Evolutionary conservation across 92 coral and sea anemone genomes (phyloP).

Genomic region (Zoanthus sociatus): DNA sequence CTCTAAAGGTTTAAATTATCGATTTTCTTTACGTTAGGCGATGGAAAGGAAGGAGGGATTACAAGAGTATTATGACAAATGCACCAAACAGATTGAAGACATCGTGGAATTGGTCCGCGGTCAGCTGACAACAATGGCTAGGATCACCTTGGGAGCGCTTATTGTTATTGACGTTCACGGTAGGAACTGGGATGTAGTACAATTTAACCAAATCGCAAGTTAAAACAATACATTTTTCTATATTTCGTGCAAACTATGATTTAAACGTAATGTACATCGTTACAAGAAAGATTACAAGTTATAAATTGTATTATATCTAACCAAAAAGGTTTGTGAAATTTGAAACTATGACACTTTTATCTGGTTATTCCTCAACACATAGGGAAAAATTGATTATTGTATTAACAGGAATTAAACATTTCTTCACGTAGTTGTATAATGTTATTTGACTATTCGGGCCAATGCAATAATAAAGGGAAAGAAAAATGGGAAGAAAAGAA

Average conservation of each 20-base stretch:
- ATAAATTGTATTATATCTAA: too few species aligned
- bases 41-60: constrained; percentile 77
- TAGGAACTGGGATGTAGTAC: constrained; percentile 21
- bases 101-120: constrained; percentile 97
- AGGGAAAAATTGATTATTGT: too few species aligned
- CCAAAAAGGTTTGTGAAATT: too few species aligned
- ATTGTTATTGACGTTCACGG: constrained; percentile 99
- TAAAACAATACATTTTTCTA: not conserved
- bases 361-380: too few species aligned
- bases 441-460: too few species aligned
- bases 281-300: too few species aligned
- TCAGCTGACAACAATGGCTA: constrained; percentile 88
- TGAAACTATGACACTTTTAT: too few species aligned
- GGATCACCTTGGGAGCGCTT: constrained; percentile 93
- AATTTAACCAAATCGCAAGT: not conserved
- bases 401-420: too few species aligned
- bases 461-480: too few species aligned
- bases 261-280: not conserved
- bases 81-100: constrained; percentile 90
- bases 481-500: too few species aligned
- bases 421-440: too few species aligned
- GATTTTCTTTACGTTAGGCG: constrained; percentile 61
- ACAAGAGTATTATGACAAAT: constrained; percentile 76
- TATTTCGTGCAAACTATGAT: not conserved
- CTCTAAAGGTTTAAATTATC: too few species aligned